These are phyloP conservation scores for Drosophila leonis DNA, from an alignment of 2,888 invertebrate genomes.

Conservation along the genomic window DNA sequence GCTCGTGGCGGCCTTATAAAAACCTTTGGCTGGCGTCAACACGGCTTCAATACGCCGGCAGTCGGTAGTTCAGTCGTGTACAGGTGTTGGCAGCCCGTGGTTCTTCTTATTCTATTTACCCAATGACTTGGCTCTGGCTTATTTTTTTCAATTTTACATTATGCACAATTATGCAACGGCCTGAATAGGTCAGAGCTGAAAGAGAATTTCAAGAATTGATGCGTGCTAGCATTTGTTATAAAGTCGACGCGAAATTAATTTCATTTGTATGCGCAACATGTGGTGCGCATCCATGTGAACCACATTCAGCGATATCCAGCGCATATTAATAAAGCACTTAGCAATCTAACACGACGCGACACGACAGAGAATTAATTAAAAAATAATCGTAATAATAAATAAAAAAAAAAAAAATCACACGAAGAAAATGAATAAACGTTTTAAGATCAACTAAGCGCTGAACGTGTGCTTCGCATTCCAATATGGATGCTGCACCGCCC, in stretches of 20 bases:
- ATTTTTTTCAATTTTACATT: conserved; percentile 22
- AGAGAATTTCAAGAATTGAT: not conserved
- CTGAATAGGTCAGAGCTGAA: conserved; percentile 11
- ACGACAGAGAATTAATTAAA: conserved; percentile 13
- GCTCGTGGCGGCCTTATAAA: conserved; percentile 74
- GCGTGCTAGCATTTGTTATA: not conserved
- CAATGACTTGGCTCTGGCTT: conserved; percentile 21
- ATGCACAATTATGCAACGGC: conserved; percentile 65
- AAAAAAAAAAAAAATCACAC: conserved; percentile 33
- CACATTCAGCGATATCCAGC: conserved; percentile 32
- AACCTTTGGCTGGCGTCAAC: conserved; percentile 66
- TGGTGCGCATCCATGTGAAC: conserved; percentile 53
- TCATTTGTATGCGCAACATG: conserved; percentile 69
- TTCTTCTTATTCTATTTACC: conserved; percentile 33
- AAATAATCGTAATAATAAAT: conserved; percentile 6
- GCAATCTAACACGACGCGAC: conserved; percentile 4
- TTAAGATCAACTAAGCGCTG: conserved; percentile 30
- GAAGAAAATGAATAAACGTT: conserved; percentile 27
- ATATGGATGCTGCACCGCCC: conserved; percentile 58
- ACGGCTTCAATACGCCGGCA: conserved; percentile 82
- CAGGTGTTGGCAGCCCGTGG: conserved; percentile 20
- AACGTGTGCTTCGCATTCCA: conserved; percentile 14
- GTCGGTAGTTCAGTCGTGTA: conserved; percentile 65
- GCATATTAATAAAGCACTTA: conserved; percentile 45
- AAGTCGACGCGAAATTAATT: not conserved